Percentiles rank a stretch among this genome's conserved stretches.
Evolutionary conservation across 2,113 vertebrate species (phyloP).

Genomic region (Myotis brandtii): DNA sequence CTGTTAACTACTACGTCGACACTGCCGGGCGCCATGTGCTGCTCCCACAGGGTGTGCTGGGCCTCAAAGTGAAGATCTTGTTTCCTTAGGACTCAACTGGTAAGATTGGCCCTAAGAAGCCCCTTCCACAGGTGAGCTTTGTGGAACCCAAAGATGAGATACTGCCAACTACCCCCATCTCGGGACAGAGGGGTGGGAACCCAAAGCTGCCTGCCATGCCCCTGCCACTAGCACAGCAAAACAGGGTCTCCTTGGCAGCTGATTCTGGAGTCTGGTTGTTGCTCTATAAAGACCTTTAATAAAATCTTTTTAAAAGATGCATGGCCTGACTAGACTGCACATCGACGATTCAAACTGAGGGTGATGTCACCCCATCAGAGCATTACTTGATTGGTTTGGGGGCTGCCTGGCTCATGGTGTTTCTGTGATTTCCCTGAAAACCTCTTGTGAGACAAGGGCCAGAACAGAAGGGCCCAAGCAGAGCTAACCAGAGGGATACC

Average conservation of each 20-base stretch:
- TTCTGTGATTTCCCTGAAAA: background rate
- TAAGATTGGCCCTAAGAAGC: slow-evolving; percentile 99
- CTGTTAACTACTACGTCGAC: too few relatives aligned
- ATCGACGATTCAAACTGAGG: background rate
- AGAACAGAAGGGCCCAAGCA: background rate
- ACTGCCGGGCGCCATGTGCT: too few relatives aligned
- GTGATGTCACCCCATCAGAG: background rate
- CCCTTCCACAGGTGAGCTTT: slow-evolving; percentile 97
- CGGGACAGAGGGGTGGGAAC: slow-evolving; percentile 98
- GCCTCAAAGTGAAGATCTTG: slow-evolving; percentile 97
- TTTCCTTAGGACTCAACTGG: slow-evolving; percentile 99
- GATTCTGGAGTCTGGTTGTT: slow-evolving; percentile 76
- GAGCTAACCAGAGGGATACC: background rate
- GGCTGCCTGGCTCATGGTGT: background rate
- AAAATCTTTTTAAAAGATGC: slow-evolving; percentile 34
- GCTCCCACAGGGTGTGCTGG: too few relatives aligned
- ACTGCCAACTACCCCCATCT: slow-evolving; percentile 95
- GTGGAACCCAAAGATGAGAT: slow-evolving; percentile 99
- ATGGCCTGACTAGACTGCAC: background rate
- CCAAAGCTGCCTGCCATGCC: slow-evolving; percentile 96
- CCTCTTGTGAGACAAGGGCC: background rate
- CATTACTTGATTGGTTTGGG: background rate
- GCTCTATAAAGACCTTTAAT: slow-evolving; percentile 65
- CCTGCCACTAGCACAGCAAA: slow-evolving; percentile 94
- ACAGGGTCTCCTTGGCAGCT: slow-evolving; percentile 82